Conservation (phyloP, 2,888 invertebrate species). For the Chalcosyrphus nemorum region DNA sequence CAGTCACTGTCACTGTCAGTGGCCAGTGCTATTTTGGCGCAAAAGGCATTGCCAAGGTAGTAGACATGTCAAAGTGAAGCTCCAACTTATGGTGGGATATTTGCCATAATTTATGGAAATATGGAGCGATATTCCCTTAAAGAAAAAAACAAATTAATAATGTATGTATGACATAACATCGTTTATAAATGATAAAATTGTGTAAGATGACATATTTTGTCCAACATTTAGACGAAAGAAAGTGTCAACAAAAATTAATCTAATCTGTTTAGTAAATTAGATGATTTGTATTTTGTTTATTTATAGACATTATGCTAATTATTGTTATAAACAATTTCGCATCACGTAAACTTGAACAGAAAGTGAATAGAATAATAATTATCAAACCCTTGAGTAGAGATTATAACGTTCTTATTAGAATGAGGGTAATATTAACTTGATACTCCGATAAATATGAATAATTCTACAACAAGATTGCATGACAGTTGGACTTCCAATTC, state of each 20-base stretch:
- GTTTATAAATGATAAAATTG: constrained; percentile 2
- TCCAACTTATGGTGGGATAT: not conserved
- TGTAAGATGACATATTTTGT: constrained; percentile 6
- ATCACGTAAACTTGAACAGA: constrained; percentile 44
- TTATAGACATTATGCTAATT: constrained; percentile 30
- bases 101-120: not conserved
- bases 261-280: constrained; percentile 1
- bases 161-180: constrained; percentile 5
- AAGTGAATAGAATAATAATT: constrained; percentile 31
- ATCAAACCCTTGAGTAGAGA: not conserved
- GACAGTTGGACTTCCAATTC: constrained; percentile 3
- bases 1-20: constrained; percentile 11
- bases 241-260: constrained; percentile 8
- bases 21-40: not conserved
- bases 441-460: not conserved
- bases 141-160: constrained; percentile 2
- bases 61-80: not conserved
- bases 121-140: not conserved
- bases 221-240: constrained; percentile 30
- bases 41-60: constrained; percentile 11
- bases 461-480: not conserved
- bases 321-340: not conserved
- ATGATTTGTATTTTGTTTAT: constrained; percentile 11
- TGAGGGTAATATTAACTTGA: not conserved
- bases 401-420: not conserved